These are phyloP conservation scores for Actenoides hombroni DNA, from an alignment of 2,113 vertebrate species.

Conservation along the genomic window DNA sequence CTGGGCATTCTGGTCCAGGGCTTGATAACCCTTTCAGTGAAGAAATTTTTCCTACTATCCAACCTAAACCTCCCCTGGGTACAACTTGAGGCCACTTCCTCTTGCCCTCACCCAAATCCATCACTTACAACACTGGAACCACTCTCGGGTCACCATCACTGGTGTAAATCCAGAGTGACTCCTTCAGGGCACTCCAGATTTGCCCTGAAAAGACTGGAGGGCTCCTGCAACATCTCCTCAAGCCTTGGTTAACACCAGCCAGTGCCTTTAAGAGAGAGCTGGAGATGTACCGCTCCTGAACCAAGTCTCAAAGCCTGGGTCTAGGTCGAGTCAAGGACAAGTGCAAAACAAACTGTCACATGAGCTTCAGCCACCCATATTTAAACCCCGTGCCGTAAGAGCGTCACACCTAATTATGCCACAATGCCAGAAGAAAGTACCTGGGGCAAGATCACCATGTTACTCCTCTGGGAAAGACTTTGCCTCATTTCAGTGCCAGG, in stretches of 20 bases:
- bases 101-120: not conserved
- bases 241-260: not conserved
- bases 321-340: not conserved
- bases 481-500: not conserved
- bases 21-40: too few relatives aligned
- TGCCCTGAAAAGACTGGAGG: not conserved
- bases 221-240: not conserved
- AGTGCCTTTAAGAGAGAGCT: not conserved
- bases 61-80: too few relatives aligned
- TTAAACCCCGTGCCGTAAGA: not conserved
- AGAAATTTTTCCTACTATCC: too few relatives aligned
- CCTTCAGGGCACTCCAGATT: not conserved
- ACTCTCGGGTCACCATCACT: not conserved
- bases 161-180: not conserved
- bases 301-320: not conserved
- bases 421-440: not conserved
- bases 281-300: not conserved
- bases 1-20: too few relatives aligned
- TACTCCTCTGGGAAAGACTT: not conserved
- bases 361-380: not conserved
- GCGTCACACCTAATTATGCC: not conserved
- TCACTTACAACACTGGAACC: not conserved
- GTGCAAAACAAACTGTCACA: not conserved
- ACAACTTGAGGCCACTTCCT: too few relatives aligned
- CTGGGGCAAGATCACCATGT: not conserved